Evolutionary conservation across 2,113 vertebrate genomes (phyloP).

Genomic region (Tauraco erythrolophus): DNA sequence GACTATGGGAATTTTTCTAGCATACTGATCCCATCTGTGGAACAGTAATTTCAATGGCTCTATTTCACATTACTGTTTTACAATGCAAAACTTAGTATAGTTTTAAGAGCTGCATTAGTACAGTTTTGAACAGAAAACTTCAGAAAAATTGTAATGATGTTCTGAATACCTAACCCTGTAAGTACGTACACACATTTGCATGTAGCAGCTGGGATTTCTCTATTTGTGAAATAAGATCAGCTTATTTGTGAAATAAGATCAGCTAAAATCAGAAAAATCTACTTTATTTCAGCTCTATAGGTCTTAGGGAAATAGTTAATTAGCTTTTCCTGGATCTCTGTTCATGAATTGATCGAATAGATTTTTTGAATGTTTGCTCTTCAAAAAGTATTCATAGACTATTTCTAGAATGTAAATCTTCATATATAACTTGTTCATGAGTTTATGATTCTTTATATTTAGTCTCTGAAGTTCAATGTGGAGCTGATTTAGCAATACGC

Average conservation of each 20-base stretch:
- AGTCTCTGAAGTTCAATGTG: background rate
- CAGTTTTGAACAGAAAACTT: background rate
- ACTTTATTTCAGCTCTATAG: background rate
- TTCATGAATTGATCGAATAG: background rate
- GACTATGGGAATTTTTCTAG: background rate
- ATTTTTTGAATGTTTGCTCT: background rate
- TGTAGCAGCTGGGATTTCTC: background rate
- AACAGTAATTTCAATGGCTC: background rate
- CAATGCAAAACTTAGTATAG: background rate
- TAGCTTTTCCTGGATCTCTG: background rate
- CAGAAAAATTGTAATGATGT: background rate
- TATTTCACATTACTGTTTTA: background rate
- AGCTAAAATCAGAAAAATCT: background rate
- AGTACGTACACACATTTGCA: background rate
- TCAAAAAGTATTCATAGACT: background rate
- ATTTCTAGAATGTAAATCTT: background rate
- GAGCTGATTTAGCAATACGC: background rate
- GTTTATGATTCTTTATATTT: background rate
- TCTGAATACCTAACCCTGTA: background rate
- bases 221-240: background rate
- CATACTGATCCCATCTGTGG: background rate
- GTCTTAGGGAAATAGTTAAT: background rate
- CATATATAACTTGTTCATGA: background rate
- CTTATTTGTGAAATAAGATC: background rate
- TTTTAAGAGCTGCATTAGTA: background rate